Conservation (phyloP, 1,140 invertebrate genomes). For the Dendroctonus ponderosae region DNA sequence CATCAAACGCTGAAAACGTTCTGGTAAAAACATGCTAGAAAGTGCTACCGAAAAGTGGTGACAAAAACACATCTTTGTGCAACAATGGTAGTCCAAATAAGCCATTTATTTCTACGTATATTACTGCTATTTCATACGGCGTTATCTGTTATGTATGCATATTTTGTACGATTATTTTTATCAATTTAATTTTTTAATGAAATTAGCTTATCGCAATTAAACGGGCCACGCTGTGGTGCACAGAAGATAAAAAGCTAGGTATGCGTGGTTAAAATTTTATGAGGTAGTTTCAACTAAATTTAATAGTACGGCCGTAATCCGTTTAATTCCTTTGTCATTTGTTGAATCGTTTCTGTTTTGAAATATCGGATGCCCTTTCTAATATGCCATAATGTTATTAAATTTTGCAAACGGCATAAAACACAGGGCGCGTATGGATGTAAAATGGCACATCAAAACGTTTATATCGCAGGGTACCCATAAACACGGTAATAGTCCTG, state of each 20-base stretch:
- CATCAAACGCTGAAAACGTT: no score
- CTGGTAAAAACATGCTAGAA: no score
- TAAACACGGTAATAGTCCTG: slow-evolving; percentile 27
- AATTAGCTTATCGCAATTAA: background rate
- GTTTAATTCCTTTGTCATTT: slow-evolving; percentile 34
- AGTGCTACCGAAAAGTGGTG: no score
- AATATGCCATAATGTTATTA: slow-evolving; percentile 34
- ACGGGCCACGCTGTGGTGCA: background rate
- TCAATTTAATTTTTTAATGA: background rate
- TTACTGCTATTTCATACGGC: no score
- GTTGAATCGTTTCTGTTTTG: slow-evolving; percentile 31
- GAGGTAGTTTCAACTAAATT: slow-evolving; percentile 34
- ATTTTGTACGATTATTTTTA: no score
- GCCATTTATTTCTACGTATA: no score
- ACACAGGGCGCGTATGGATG: slow-evolving; percentile 23
- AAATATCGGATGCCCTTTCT: slow-evolving; percentile 24
- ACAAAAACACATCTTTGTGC: no score
- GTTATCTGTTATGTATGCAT: no score
- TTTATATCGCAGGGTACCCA: slow-evolving; percentile 23
- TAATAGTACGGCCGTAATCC: slow-evolving; percentile 29
- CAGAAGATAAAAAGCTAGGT: slow-evolving; percentile 25
- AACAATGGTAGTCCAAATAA: no score
- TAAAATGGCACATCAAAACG: slow-evolving; percentile 27
- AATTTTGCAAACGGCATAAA: slow-evolving; percentile 28
- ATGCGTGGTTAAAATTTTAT: slow-evolving; percentile 30